These are phyloP conservation scores for Anneissia japonica DNA, from an alignment of 35 echinoderm and acorn worm genomes.

Conservation along the genomic window DNA sequence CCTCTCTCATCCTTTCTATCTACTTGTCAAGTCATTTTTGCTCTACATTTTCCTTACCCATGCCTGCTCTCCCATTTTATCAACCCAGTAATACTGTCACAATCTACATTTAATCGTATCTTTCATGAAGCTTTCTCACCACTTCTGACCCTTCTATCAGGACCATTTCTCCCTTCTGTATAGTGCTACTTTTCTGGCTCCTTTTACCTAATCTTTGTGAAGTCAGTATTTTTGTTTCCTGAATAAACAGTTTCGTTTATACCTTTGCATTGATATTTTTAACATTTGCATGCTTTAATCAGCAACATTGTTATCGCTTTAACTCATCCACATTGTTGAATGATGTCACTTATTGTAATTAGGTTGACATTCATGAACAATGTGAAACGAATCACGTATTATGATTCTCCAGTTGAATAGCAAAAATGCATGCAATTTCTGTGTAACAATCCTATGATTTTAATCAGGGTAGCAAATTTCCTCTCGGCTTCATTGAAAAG, in stretches of 20 bases:
- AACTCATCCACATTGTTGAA: background rate
- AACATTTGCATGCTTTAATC: background rate
- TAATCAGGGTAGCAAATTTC: background rate
- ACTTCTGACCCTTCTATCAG: too few species aligned
- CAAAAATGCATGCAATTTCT: background rate
- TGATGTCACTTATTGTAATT: background rate
- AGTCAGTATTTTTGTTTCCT: background rate
- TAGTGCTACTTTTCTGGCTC: too few species aligned
- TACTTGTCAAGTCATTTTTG: too few species aligned
- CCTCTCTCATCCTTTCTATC: too few species aligned
- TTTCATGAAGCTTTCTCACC: too few species aligned
- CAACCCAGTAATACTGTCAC: too few species aligned
- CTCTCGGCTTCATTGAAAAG: background rate
- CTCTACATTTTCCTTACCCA: too few species aligned
- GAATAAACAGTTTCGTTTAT: background rate
- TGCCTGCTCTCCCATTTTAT: too few species aligned
- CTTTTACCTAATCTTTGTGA: background rate
- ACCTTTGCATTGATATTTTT: background rate
- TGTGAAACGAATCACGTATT: background rate
- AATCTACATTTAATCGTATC: too few species aligned
- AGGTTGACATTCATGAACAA: background rate
- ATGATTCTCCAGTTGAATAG: background rate
- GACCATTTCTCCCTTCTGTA: too few species aligned
- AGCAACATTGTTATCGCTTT: background rate
- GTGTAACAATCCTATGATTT: background rate